Percentiles rank a stretch among this genome's conserved stretches.
phyloP scores from a whole-genome alignment of 2,113 vertebrate genomes.

The Apodemus speciosus region DNA sequence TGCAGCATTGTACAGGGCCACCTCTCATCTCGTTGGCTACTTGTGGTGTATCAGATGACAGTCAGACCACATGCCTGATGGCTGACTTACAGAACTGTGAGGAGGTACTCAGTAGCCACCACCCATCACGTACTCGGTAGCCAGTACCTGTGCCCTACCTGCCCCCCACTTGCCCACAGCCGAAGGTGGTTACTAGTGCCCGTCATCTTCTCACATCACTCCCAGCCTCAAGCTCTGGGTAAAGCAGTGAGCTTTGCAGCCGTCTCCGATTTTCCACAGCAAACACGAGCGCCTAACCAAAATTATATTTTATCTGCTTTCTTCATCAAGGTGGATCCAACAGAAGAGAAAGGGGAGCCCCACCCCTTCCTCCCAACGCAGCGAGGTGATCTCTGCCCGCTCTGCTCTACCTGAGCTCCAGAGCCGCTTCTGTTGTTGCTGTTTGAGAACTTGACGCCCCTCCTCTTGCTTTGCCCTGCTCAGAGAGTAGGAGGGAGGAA shows the following conservation, averaged over 20 bases:
- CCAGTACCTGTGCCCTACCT: not conserved
- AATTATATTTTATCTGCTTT: constrained; percentile 63
- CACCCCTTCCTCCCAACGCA: constrained; percentile 94
- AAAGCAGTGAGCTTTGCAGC: not conserved
- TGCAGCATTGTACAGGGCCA: not conserved
- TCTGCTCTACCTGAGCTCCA: constrained; percentile 60
- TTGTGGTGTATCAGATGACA: not conserved
- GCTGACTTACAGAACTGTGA: not conserved
- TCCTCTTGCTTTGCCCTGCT: constrained; percentile 56
- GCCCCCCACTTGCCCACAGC: too few species aligned
- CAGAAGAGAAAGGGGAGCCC: constrained; percentile 95
- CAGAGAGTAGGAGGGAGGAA: not conserved
- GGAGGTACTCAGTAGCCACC: not conserved
- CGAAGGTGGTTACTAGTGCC: too few species aligned
- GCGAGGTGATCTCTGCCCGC: constrained; percentile 91
- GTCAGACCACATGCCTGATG: not conserved
- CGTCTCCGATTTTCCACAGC: too few species aligned
- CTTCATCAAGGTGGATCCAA: constrained; percentile 88
- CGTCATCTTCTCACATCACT: too few species aligned
- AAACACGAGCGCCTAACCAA: too few species aligned
- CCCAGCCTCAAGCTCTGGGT: not conserved
- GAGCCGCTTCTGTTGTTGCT: constrained; percentile 73
- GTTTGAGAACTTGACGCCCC: constrained; percentile 62
- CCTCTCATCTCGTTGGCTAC: not conserved
- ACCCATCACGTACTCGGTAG: not conserved